These are phyloP conservation scores for Bradypodion pumilum DNA, from an alignment of 2,797 vertebrate genomes.

Conservation along the genomic window DNA sequence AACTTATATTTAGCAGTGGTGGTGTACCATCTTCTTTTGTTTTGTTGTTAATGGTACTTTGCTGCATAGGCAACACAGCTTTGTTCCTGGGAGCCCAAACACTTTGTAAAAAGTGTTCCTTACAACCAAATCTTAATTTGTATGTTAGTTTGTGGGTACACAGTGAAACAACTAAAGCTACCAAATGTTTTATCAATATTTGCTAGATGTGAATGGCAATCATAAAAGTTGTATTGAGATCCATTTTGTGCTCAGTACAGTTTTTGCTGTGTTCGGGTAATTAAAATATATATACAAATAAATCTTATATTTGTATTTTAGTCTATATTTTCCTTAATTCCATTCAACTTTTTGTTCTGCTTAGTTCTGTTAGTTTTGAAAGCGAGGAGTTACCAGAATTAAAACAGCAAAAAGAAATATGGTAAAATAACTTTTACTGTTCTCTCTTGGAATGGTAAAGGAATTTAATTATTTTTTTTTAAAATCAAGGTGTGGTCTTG, in stretches of 20 bases:
- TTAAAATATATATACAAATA: not conserved
- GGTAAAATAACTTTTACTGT: too few species aligned
- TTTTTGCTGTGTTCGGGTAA: not conserved
- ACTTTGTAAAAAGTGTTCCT: not conserved
- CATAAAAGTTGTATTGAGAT: not conserved
- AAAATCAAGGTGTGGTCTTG: too few species aligned
- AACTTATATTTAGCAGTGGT: not conserved
- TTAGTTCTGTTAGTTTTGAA: too few species aligned
- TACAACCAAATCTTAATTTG: not conserved
- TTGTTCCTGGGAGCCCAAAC: not conserved
- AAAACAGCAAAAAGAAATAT: too few species aligned
- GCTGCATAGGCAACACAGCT: not conserved
- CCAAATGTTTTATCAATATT: not conserved
- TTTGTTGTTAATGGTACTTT: not conserved
- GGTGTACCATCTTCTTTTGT: not conserved
- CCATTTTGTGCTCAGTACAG: not conserved
- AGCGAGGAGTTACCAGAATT: too few species aligned
- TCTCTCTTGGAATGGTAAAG: too few species aligned
- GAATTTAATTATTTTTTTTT: too few species aligned
- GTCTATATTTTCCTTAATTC: constrained; percentile 3
- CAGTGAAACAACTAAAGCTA: not conserved
- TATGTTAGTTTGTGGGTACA: not conserved
- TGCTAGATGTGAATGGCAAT: not conserved
- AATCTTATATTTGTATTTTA: not conserved
- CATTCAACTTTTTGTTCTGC: not conserved